Evolutionary conservation across 2,888 invertebrate genomes (phyloP).

Genomic region (Keiferia lycopersicella): DNA sequence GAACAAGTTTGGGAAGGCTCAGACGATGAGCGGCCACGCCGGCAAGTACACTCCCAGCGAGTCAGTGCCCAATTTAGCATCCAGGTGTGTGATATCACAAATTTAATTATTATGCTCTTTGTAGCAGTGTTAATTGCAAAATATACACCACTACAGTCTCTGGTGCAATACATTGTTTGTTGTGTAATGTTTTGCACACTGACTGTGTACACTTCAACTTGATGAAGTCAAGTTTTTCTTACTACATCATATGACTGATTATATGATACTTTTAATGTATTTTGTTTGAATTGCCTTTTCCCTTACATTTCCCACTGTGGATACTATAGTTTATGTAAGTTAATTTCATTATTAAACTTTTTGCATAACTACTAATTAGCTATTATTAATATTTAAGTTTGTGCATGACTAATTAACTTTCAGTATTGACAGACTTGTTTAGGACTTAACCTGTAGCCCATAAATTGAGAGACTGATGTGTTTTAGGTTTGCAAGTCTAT

Average conservation of each 20-base stretch:
- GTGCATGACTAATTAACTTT: no score
- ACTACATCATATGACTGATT: no score
- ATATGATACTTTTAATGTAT: no score
- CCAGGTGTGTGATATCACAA: slow-evolving; percentile 55
- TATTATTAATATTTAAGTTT: no score
- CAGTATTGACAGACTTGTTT: no score
- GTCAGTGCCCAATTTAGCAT: slow-evolving; percentile 77
- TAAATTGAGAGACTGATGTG: background rate
- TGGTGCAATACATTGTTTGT: background rate
- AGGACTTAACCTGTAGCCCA: no score
- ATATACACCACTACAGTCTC: background rate
- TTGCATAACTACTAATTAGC: no score
- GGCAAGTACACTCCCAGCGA: slow-evolving; percentile 90
- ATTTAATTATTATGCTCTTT: slow-evolving; percentile 5
- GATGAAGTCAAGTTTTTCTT: background rate
- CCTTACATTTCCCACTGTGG: background rate
- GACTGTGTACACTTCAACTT: background rate
- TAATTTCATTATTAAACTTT: no score
- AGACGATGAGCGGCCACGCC: slow-evolving; percentile 89
- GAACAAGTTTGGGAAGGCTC: slow-evolving; percentile 89
- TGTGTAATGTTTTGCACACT: background rate
- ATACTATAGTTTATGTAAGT: background rate
- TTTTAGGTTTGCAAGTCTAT: slow-evolving; percentile 85
- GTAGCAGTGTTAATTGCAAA: slow-evolving; percentile 6
- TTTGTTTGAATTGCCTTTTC: no score